Evolutionary conservation across 2,888 invertebrate species (phyloP).

Genomic region (Sarcophaga variegata): DNA sequence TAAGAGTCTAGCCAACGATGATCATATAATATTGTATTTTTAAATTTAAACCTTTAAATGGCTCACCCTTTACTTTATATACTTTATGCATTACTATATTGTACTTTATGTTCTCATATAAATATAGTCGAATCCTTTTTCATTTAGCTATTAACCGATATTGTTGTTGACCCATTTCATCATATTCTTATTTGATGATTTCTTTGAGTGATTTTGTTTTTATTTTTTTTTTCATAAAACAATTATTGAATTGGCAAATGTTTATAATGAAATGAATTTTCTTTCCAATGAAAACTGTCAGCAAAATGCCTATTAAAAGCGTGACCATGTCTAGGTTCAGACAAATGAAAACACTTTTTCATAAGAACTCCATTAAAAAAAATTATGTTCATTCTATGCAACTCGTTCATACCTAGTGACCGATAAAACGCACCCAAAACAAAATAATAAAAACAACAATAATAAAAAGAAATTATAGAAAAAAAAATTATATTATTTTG

Average conservation of each 20-base stretch:
- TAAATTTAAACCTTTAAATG: no score
- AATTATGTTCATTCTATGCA: conserved; percentile 41
- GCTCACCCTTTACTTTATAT: no score
- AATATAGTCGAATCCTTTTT: no score
- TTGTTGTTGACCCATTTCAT: neutral
- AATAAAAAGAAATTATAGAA: conserved; percentile 52
- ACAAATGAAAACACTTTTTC: conserved; percentile 43
- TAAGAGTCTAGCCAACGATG: no score
- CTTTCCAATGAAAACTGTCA: conserved; percentile 66
- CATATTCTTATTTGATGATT: neutral
- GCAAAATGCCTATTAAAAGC: conserved; percentile 50
- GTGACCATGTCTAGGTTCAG: conserved; percentile 51
- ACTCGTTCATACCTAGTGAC: conserved; percentile 73
- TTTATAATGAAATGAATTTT: conserved; percentile 53
- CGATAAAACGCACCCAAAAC: conserved; percentile 73
- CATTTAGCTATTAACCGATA: no score
- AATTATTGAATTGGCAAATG: conserved; percentile 39
- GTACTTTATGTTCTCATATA: no score
- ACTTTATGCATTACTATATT: no score
- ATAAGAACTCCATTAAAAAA: neutral
- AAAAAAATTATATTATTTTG: conserved; percentile 50
- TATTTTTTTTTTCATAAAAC: conserved; percentile 5
- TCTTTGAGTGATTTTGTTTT: neutral
- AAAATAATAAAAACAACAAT: conserved; percentile 7
- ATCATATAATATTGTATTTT: no score